Percentiles rank a stretch among this genome's conserved stretches.
Conservation (phyloP, 2,113 vertebrate genomes). For the Microcebus griseorufus region DNA sequence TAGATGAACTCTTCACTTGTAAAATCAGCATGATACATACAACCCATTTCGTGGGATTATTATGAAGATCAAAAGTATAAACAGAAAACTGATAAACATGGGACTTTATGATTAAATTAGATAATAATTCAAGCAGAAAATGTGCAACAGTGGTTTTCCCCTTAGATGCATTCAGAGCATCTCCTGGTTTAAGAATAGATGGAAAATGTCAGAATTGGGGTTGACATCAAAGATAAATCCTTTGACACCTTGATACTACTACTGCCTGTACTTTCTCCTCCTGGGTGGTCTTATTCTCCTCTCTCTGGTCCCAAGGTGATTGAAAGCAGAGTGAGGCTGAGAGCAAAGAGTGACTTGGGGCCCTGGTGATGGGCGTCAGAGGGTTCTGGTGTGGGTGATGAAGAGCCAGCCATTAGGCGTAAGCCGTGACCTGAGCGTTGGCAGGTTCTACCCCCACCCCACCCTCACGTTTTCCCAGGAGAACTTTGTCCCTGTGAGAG, state of each 20-base stretch:
- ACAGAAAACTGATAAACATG: not conserved
- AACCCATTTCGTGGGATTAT: not conserved
- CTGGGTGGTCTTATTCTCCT: not conserved
- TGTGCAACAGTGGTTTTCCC: not conserved
- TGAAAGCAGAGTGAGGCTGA: not conserved
- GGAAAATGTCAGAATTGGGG: not conserved
- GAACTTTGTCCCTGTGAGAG: not conserved
- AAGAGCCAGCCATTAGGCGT: not conserved
- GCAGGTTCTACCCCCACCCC: no score
- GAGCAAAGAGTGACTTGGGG: no score
- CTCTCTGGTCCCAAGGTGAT: not conserved
- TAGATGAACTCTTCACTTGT: not conserved
- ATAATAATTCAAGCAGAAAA: not conserved
- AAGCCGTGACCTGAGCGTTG: not conserved
- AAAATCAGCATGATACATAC: not conserved
- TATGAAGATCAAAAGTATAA: not conserved
- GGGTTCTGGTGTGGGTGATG: not conserved
- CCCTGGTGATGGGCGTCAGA: no score
- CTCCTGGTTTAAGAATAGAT: not conserved
- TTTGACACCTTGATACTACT: not conserved
- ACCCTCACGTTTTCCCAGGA: not conserved
- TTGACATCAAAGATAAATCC: not conserved
- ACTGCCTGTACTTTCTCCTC: not conserved
- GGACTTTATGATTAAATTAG: not conserved
- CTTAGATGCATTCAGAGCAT: not conserved